These are phyloP conservation scores for Drosophila punjabiensis DNA, from an alignment of 1,140 invertebrate species.

Conservation along the genomic window DNA sequence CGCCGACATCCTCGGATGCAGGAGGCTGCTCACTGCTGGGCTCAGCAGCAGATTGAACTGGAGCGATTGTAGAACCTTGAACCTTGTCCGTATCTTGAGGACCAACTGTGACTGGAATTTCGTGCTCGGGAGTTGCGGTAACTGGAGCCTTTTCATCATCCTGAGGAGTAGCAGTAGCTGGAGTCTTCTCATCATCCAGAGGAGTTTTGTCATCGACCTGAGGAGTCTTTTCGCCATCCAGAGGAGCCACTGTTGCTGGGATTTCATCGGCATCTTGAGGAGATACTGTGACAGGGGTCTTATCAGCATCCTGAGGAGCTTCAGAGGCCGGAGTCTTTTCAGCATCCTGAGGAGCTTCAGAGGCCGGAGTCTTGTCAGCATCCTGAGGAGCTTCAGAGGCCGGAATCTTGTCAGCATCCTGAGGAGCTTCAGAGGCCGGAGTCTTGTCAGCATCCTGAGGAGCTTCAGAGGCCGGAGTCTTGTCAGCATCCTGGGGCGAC, in stretches of 20 bases:
- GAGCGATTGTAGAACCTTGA: constrained; percentile 47
- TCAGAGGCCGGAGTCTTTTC: constrained; percentile 29
- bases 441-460: constrained; percentile 32
- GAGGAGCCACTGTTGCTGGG: constrained; percentile 32
- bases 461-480: constrained; percentile 25
- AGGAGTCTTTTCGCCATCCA: constrained; percentile 27
- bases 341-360: constrained; percentile 25
- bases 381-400: constrained; percentile 10
- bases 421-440: constrained; percentile 45
- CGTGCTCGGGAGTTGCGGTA: constrained; percentile 34
- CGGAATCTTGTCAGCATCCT: constrained; percentile 40
- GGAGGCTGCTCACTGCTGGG: constrained; percentile 48
- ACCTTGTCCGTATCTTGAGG: constrained; percentile 40
- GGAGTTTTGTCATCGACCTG: constrained; percentile 24
- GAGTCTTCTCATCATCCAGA: constrained; percentile 46
- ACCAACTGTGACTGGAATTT: constrained; percentile 27
- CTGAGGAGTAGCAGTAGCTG: constrained; percentile 17
- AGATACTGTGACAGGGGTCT: constrained; percentile 26
- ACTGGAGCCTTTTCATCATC: constrained; percentile 44
- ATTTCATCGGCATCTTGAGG: constrained; percentile 39
- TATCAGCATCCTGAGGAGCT: constrained; percentile 32
- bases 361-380: constrained; percentile 21
- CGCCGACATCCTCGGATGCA: constrained; percentile 44
- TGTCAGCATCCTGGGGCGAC: constrained; percentile 43
- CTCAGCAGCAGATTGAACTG: constrained; percentile 52